Evolutionary conservation across 2,113 vertebrate genomes (phyloP).

Genomic region (Microcebus tavaratra): DNA sequence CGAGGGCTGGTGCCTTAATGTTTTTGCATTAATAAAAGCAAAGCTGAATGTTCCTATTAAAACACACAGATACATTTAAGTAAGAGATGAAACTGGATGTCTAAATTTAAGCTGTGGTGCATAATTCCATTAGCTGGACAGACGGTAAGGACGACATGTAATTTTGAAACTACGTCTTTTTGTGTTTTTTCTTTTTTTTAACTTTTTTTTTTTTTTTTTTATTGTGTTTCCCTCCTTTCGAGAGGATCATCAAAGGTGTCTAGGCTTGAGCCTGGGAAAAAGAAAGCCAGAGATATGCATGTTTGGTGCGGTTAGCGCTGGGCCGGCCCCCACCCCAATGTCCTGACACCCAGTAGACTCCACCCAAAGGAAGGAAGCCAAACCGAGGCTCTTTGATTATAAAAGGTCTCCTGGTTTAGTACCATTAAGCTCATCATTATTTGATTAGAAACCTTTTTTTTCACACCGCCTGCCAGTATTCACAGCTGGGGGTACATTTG

Average conservation of each 20-base stretch:
- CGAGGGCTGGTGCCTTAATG: slow-evolving; percentile 88
- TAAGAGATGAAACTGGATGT: slow-evolving; percentile 86
- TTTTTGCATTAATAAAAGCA: slow-evolving; percentile 90
- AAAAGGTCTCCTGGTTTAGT: slow-evolving; percentile 41
- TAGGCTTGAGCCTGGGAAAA: background rate
- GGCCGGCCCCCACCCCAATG: background rate
- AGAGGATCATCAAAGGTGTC: background rate
- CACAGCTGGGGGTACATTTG: background rate
- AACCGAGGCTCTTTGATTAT: slow-evolving; percentile 53
- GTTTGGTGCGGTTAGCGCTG: background rate
- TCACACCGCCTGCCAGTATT: background rate
- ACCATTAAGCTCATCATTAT: slow-evolving; percentile 1
- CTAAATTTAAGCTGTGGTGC: slow-evolving; percentile 85
- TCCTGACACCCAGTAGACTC: background rate
- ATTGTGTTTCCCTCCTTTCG: background rate
- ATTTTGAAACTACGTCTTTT: slow-evolving; percentile 69
- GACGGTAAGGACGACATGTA: slow-evolving; percentile 78
- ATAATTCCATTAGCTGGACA: slow-evolving; percentile 82
- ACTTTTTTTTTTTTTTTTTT: background rate
- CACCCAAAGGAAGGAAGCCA: slow-evolving; percentile 20
- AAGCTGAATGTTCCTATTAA: slow-evolving; percentile 89
- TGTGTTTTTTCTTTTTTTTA: slow-evolving; percentile 45
- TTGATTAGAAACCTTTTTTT: slow-evolving; percentile 37
- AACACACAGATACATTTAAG: slow-evolving; percentile 90
- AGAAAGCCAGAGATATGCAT: background rate